Evolutionary conservation across 2,113 vertebrate species (phyloP), one percentile per base, ranked within the genome.

Genomic region (Dolichotis patagonum): DNA sequence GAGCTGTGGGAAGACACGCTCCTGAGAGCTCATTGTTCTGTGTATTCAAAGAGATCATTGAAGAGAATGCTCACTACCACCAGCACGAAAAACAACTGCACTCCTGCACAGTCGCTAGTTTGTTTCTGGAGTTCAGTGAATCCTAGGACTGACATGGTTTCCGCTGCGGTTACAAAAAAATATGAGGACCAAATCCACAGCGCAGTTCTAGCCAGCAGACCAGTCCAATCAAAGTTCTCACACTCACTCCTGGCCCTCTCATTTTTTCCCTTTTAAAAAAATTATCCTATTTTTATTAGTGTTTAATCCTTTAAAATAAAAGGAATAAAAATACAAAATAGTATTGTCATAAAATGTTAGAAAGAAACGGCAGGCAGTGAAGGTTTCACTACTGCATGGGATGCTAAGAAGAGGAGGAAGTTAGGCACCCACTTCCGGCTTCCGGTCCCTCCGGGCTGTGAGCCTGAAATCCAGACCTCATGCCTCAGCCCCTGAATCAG

Each of bases 301-400:
- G 91, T 85, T 89, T 41, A 78, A 46, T 17, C 5, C 62, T 97
- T 90, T 58, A 85, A 93, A 90, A 54, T 56, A 30, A 92, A 77
- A 91, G 91, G 3, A 83, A 32, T 84, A 83, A 75, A 93, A 91
- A 87, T 41, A 41, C 10, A 52, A 41, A 89, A 46, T 65, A 84
- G 8, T 22, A 77, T 81, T 96, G 94, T 26, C 24, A 38, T 26
- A 82, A 91, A 82, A 69, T 54, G 63, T 89, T 88, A 49, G 41
- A 20, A 11, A 9, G 49, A 52, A 35, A 78, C 65, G 3, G 35
- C 94, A 54, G n/a, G 58, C 24, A 82, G 43, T 56, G 81, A 93
- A 71, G 3, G 6, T 58, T 52, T 80, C 49, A 62, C 35, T 13
- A 32, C 30, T n/a, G 2, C 71, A 17, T 16, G 20, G 5, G 41